Evolutionary conservation across 2,113 vertebrate species (phyloP).

Genomic region (Baryphthengus martii): DNA sequence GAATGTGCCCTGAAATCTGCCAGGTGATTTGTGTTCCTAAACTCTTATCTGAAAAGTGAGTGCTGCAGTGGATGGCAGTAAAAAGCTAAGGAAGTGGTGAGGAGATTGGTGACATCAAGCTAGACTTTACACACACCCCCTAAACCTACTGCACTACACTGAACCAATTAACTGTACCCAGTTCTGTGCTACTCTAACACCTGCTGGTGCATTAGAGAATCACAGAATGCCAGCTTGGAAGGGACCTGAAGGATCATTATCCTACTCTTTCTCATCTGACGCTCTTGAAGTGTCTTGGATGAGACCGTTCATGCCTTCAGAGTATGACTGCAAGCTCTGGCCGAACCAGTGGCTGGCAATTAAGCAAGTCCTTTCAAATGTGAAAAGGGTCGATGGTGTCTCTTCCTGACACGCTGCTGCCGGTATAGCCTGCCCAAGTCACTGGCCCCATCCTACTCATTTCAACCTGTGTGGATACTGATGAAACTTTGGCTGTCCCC

Average conservation of each 20-base stretch:
- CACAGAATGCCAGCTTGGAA: no score
- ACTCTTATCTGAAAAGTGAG: neutral
- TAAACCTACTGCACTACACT: neutral
- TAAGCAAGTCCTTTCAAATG: neutral
- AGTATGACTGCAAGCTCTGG: neutral
- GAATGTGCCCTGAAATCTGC: neutral
- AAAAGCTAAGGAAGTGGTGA: neutral
- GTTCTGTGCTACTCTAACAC: neutral
- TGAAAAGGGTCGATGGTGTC: neutral
- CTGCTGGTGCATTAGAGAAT: rapidly evolving
- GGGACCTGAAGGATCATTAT: no score
- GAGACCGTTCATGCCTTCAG: neutral
- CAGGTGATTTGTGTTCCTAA: neutral
- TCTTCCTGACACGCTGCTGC: neutral
- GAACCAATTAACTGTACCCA: neutral
- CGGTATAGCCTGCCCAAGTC: neutral
- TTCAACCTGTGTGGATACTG: neutral
- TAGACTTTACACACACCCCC: no score
- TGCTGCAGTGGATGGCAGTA: neutral
- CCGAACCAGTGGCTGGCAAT: neutral
- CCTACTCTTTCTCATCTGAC: neutral
- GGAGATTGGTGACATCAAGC: rapidly evolving
- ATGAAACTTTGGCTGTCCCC: neutral
- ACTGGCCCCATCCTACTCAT: neutral
- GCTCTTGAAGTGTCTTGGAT: neutral